Percentiles rank a stretch among this genome's conserved stretches.
These are phyloP conservation scores for Erithacus rubecula DNA, from an alignment of 2,797 vertebrate genomes.

Conservation along the genomic window DNA sequence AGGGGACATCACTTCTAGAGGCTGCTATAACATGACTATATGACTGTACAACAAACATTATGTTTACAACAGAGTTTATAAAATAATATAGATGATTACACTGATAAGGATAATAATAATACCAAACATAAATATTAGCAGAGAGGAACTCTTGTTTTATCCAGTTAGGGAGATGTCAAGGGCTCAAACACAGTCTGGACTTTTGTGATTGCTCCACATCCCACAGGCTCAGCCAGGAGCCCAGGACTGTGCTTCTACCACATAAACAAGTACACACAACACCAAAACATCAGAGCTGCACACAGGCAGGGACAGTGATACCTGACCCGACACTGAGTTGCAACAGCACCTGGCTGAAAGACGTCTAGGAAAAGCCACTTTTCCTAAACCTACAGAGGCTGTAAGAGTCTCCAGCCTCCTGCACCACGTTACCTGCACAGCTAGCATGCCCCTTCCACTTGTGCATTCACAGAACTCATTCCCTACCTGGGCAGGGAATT, in stretches of 20 bases:
- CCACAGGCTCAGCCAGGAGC: background rate
- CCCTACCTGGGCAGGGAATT: background rate
- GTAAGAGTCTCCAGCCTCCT: background rate
- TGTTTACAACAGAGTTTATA: background rate
- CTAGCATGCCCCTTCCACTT: background rate
- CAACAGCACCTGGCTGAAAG: background rate
- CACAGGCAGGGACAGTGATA: accelerated
- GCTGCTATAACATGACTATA: background rate
- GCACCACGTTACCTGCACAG: background rate
- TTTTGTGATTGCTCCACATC: background rate
- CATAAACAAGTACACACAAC: accelerated
- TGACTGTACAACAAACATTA: background rate
- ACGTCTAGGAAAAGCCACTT: background rate
- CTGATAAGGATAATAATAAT: background rate
- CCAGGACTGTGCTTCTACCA: background rate
- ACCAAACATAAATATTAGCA: background rate
- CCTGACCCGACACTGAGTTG: accelerated
- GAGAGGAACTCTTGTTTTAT: background rate
- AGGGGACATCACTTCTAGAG: background rate
- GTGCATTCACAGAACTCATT: background rate
- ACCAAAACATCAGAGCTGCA: accelerated
- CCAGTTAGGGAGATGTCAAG: background rate
- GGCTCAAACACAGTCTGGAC: background rate
- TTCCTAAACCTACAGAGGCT: background rate
- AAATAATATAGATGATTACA: background rate